phyloP scores from a whole-genome alignment of 2,888 invertebrate genomes.

The Merodon equestris region DNA sequence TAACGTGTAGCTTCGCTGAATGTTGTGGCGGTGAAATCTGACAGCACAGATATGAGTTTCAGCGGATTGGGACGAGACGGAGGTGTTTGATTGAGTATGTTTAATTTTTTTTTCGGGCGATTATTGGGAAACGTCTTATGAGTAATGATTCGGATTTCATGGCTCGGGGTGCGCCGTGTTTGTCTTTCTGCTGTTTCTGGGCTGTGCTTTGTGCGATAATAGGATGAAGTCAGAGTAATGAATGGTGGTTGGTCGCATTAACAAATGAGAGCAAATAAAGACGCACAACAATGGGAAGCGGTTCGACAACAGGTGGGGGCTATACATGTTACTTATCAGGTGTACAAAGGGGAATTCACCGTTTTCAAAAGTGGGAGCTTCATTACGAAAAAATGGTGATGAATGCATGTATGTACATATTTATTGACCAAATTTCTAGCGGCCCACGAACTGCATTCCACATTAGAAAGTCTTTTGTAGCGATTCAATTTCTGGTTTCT shows the following conservation, averaged over 20 bases:
- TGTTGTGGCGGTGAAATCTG: conserved; percentile 25
- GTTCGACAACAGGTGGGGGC: too few species aligned
- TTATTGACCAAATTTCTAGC: too few species aligned
- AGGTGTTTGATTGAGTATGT: conserved; percentile 47
- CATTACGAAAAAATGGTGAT: too few species aligned
- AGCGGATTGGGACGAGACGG: background rate
- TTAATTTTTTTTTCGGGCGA: conserved; percentile 19
- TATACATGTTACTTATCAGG: too few species aligned
- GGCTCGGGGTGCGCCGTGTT: conserved; percentile 2
- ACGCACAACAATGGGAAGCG: background rate
- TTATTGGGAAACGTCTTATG: conserved; percentile 28
- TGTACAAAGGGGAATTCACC: too few species aligned
- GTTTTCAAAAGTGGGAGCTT: too few species aligned
- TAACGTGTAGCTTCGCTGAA: background rate
- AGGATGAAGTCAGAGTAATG: background rate
- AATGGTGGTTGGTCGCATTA: too few species aligned
- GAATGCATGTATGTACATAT: too few species aligned
- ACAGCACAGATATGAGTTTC: background rate
- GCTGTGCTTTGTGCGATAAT: background rate
- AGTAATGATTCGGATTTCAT: conserved; percentile 45
- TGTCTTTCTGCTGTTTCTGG: too few species aligned
- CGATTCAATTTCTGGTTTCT: too few species aligned
- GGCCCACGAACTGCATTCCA: too few species aligned
- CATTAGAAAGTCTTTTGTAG: too few species aligned
- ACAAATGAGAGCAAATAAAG: background rate